These are phyloP conservation scores for Globia sparganii DNA, from an alignment of 2,888 invertebrate genomes.

Conservation along the genomic window DNA sequence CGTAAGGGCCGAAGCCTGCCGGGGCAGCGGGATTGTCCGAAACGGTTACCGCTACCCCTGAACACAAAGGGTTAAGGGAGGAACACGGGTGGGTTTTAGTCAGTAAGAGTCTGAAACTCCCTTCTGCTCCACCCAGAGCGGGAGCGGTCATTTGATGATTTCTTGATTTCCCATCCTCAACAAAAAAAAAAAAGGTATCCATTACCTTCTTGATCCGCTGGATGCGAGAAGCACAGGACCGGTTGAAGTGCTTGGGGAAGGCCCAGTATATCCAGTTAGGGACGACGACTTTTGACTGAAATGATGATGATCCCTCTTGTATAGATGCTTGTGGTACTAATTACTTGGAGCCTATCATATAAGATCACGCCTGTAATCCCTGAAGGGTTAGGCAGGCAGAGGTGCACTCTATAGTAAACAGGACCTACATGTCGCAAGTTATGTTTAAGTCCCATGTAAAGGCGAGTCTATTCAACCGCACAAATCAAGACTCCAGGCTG, in stretches of 20 bases:
- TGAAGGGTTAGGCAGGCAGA: not conserved
- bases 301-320: not conserved
- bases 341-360: not conserved
- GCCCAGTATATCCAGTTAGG: not conserved
- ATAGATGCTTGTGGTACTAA: not conserved
- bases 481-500: not conserved
- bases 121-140: no score
- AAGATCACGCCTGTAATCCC: not conserved
- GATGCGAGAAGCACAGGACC: not conserved
- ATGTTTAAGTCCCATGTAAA: not conserved
- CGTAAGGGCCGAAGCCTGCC: no score
- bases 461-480: not conserved
- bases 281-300: not conserved
- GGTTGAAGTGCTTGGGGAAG: not conserved
- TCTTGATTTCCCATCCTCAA: no score
- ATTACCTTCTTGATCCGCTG: not conserved
- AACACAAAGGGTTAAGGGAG: no score
- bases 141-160: no score
- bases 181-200: no score
- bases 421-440: not conserved
- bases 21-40: no score
- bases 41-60: no score
- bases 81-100: no score
- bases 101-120: no score
- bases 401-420: not conserved